Evolutionary conservation across 2,113 vertebrate genomes (phyloP).

Genomic region (Phaethornis superciliosus): DNA sequence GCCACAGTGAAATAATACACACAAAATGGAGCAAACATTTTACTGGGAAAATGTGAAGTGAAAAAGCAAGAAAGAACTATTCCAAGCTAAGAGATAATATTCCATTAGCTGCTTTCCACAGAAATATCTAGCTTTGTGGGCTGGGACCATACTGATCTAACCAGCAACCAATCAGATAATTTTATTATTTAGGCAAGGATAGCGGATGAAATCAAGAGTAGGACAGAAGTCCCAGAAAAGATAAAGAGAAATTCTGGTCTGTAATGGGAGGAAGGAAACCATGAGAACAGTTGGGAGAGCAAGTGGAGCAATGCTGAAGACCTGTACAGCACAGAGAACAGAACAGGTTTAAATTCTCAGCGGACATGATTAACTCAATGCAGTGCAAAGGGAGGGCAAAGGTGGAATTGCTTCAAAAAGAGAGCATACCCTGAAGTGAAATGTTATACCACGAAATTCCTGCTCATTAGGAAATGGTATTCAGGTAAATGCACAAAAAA

Average conservation of each 20-base stretch:
- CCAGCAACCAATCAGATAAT: conserved; percentile 20
- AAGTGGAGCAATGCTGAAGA: conserved; percentile 23
- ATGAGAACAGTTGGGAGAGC: conserved; percentile 22
- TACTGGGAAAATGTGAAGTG: background rate
- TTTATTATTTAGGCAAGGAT: conserved; percentile 48
- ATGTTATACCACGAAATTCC: background rate
- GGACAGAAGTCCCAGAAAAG: conserved; percentile 39
- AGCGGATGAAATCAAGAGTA: conserved; percentile 37
- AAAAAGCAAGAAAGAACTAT: background rate
- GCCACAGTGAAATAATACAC: background rate
- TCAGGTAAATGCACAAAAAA: background rate
- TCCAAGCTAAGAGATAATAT: background rate
- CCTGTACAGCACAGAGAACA: conserved; percentile 49
- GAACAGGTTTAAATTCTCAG: conserved; percentile 41
- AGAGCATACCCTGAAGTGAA: conserved; percentile 25
- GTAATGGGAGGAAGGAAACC: background rate
- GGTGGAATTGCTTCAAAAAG: conserved; percentile 55
- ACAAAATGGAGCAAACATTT: background rate
- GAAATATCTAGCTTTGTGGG: background rate
- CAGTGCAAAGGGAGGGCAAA: conserved; percentile 48
- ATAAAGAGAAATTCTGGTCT: background rate
- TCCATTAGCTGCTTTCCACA: background rate
- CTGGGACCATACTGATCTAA: conserved; percentile 25
- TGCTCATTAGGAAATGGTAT: background rate
- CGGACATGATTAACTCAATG: conserved; percentile 46